phyloP scores from a whole-genome alignment of 2,113 vertebrate species.

The Taxidea taxus region DNA sequence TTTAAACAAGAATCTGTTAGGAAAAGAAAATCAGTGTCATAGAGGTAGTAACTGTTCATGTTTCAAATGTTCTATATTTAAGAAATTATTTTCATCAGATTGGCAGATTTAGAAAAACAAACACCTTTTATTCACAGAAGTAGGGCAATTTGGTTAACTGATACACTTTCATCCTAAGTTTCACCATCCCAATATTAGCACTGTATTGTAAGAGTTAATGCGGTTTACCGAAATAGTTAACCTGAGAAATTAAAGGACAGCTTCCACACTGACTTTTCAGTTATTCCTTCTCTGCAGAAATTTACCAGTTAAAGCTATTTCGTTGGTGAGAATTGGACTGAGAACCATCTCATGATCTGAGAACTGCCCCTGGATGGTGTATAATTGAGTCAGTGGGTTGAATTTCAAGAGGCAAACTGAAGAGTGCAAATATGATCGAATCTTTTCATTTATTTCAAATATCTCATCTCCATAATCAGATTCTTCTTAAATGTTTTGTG shows the following conservation, averaged over 20 bases:
- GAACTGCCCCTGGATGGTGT: not conserved
- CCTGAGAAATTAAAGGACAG: not conserved
- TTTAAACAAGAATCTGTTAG: not conserved
- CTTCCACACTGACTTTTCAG: not conserved
- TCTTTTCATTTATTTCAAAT: not conserved
- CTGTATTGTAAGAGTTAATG: not conserved
- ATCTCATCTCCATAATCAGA: not conserved
- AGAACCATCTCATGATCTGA: not conserved
- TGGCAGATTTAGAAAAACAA: not conserved
- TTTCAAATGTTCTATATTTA: not conserved
- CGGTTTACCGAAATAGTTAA: not conserved
- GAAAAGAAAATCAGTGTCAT: not conserved
- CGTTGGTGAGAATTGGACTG: not conserved
- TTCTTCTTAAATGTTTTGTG: not conserved
- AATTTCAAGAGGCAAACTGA: not conserved
- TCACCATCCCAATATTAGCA: not conserved
- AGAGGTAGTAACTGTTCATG: not conserved
- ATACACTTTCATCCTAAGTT: not conserved
- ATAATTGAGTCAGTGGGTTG: not conserved
- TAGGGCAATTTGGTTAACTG: not conserved
- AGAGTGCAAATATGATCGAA: not conserved
- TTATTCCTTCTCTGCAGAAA: not conserved
- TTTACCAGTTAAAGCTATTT: not conserved
- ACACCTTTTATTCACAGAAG: not conserved
- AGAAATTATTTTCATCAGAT: not conserved